Evolutionary conservation across 2,113 vertebrate genomes (phyloP).

Genomic region (Gavialis gangeticus): DNA sequence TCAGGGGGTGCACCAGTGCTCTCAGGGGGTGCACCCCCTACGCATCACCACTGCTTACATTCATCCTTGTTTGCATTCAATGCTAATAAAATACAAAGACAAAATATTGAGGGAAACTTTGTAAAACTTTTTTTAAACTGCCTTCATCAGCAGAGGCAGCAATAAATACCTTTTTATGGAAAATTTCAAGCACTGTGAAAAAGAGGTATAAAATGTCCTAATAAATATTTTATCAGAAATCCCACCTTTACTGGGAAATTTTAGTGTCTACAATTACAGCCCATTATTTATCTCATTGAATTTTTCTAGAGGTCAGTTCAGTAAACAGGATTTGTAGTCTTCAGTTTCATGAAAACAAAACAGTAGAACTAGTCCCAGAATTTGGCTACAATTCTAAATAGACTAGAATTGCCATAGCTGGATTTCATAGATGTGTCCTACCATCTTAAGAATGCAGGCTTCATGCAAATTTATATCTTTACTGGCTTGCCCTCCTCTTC

Average conservation of each 20-base stretch:
- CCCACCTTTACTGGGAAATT: background rate
- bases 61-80: background rate
- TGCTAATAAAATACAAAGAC: background rate
- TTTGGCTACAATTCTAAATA: background rate
- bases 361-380: background rate
- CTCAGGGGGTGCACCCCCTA: no score
- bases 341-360: background rate
- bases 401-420: background rate
- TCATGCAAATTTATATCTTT: background rate
- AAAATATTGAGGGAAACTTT: background rate
- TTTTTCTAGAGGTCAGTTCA: slow-evolving; percentile 15
- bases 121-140: background rate
- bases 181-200: background rate
- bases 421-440: background rate
- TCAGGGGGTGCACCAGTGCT: no score
- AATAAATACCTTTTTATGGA: slow-evolving; percentile 33
- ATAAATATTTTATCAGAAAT: slow-evolving; percentile 22
- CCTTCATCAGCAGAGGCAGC: background rate
- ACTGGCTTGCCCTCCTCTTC: background rate
- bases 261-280: background rate
- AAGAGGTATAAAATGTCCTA: background rate
- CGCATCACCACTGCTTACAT: no score
- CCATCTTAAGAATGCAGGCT: background rate
- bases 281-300: slow-evolving; percentile 6
- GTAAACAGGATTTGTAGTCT: background rate